Base-by-base conservation (phyloP, 2,888 invertebrate species). In the Ophion ellenae region DNA sequence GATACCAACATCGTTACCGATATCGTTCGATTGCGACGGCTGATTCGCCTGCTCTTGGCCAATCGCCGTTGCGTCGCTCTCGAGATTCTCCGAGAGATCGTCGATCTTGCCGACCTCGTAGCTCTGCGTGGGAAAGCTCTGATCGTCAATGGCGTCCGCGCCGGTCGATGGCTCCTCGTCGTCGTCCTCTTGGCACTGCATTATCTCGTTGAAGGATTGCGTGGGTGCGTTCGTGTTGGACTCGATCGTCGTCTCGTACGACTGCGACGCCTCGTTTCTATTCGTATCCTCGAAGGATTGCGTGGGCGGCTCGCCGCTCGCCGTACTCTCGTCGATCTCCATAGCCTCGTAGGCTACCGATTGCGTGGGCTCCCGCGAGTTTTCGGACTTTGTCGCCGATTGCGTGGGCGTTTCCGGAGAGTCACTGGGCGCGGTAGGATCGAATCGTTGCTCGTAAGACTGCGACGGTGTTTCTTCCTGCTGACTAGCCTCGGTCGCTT, bases 1-100 rank as follows among this genome's bases (percentile, higher is more conserved):
- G 57, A 93, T 93, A 0, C 90, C 92, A 17, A 14, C 53, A 53
- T 93, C 93, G 45, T 87, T 90, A 2, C 89, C 90, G 24, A 93
- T 89, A 20, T 94, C 94, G 64, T 94, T 94, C 0, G 94, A 94
- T 40, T 93, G 93, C 6, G 93, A 93, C 0, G 93, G 93, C 85
- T 92, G 90, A 70, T 93, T 93, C 0, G 92, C 92, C 66, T 17
- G 14, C 17, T 93, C 94, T 47, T 90, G 90, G 20, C 93, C 92
- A 45, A 92, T 91, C 4, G 91, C 87, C 78, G 93, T 92, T 0
- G 90, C 90, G 59, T 93, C 93, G 1, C 90, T 92, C 74, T 92
- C 93, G 20, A 93, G 70, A 64, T 88, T 90, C 47, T 92, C 93
- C 10, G 89, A 84, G n/a, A 91, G 64, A 81, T 90, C 90, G n/a